Evolutionary conservation across 2,113 vertebrate species (phyloP).

Genomic region (Ahaetulla prasina): DNA sequence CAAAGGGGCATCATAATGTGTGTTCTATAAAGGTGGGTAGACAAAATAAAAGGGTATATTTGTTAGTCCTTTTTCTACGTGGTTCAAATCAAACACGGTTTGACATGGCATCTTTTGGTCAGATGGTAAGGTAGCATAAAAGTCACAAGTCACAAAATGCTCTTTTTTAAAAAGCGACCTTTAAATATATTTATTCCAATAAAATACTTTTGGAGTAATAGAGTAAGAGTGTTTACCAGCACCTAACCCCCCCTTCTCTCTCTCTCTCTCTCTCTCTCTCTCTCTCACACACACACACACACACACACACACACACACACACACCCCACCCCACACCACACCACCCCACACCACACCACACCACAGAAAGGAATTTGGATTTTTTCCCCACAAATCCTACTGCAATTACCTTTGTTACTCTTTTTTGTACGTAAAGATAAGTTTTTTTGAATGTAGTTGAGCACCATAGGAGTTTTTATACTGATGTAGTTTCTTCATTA

Average conservation of each 20-base stretch:
- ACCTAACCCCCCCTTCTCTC: neutral
- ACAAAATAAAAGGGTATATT: neutral
- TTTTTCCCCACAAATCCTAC: neutral
- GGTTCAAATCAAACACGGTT: neutral
- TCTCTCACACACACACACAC: no score
- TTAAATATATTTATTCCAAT: neutral
- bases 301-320: neutral
- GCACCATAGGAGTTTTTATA: neutral
- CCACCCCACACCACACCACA: no score
- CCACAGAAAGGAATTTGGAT: neutral
- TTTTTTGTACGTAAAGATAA: neutral
- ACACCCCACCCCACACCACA: neutral
- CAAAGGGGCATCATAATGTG: neutral
- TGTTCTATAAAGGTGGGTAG: neutral
- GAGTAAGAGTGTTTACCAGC: neutral
- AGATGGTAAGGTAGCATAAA: neutral
- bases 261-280: accelerated
- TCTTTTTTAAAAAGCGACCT: neutral
- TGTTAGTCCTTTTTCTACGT: neutral
- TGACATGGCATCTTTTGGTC: neutral
- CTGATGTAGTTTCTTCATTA: neutral
- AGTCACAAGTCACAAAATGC: neutral
- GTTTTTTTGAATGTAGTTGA: neutral
- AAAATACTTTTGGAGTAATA: neutral
- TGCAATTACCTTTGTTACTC: neutral